Base-by-base conservation (phyloP, 2,888 invertebrate species). In the Muschampia plurimacula region DNA sequence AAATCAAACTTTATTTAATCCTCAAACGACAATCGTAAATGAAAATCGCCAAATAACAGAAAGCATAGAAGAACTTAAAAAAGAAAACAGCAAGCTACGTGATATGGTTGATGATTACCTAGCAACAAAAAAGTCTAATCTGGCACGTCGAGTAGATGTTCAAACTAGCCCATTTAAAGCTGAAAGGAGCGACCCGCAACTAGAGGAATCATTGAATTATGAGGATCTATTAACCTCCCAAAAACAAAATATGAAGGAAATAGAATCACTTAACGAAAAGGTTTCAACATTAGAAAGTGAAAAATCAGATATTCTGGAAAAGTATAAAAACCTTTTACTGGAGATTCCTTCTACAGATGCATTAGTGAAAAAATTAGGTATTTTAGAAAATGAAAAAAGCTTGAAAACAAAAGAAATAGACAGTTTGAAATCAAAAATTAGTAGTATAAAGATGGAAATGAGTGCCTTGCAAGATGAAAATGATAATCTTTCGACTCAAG, bases 401-500 rank as follows among this genome's bases (percentile, higher is more conserved):
- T 76, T 59, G 10, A 88, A 88, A 82, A 69, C 74, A 12, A 80
- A 78, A 39, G 89, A 89, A 81, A 79, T 89, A 28, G 76, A 75
- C 8, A 86, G 84, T 76, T 76, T 90, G 4, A 83, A 77, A 55
- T 79, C 78, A 46, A 74, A 76, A 10, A 75, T 92, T 10, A 83
- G 69, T 32, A 76, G 63, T 32, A 88, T 87, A 75, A 83, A 77
- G 70, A 76, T 78, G 55, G 77, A 91, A 77, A 76, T 94, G 32
- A 79, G 84, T 70, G 82, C 80, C 39, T 84, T 96, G 74, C 95
- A 95, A 84, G 85, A 86, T 13, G 95, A 95, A 84, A 93, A 95
- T 79, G 94, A 95, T 77, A 86, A 88, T 64, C 84, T 96, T 36
- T 96, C 96, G 0, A 94, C 89, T 55, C 92, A 95, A 82, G 78